Evolutionary conservation across 2,797 vertebrate genomes (phyloP).

Genomic region (Semaprochilodus insignis): DNA sequence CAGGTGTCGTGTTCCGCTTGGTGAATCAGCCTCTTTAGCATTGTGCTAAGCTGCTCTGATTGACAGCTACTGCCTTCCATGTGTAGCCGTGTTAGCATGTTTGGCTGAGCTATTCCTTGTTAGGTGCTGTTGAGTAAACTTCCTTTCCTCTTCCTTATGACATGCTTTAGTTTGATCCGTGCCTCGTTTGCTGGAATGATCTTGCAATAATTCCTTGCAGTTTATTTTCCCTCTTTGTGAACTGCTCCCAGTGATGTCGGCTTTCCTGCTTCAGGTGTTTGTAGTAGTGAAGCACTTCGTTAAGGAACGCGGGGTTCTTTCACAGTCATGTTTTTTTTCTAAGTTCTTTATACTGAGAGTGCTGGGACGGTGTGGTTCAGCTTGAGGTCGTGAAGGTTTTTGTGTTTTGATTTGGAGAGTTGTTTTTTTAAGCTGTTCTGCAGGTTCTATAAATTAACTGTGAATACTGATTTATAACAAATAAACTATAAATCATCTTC

Average conservation of each 20-base stretch:
- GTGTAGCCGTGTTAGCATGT: not conserved
- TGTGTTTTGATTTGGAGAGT: not conserved
- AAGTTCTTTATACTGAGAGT: not conserved
- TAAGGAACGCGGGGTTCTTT: not conserved
- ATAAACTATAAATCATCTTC: conserved; percentile 42
- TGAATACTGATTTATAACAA: conserved; percentile 41
- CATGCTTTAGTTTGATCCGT: not conserved
- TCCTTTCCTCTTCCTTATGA: not conserved
- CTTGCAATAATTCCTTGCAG: not conserved
- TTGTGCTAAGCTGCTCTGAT: not conserved
- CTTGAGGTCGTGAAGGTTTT: too few species aligned
- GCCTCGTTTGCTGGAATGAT: not conserved
- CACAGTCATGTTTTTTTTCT: not conserved
- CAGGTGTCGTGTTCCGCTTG: not conserved
- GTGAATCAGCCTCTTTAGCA: not conserved
- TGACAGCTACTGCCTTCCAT: not conserved
- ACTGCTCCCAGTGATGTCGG: too few species aligned
- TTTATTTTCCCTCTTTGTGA: not conserved
- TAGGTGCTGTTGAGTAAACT: not conserved
- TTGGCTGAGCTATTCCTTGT: not conserved
- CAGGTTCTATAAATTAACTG: conserved; percentile 36
- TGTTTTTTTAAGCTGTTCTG: not conserved
- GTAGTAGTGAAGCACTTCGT: not conserved
- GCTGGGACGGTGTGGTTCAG: not conserved
- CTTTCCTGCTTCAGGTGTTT: not conserved